Evolutionary conservation across 1,140 invertebrate genomes (phyloP).

Genomic region (Zophobas atratus): DNA sequence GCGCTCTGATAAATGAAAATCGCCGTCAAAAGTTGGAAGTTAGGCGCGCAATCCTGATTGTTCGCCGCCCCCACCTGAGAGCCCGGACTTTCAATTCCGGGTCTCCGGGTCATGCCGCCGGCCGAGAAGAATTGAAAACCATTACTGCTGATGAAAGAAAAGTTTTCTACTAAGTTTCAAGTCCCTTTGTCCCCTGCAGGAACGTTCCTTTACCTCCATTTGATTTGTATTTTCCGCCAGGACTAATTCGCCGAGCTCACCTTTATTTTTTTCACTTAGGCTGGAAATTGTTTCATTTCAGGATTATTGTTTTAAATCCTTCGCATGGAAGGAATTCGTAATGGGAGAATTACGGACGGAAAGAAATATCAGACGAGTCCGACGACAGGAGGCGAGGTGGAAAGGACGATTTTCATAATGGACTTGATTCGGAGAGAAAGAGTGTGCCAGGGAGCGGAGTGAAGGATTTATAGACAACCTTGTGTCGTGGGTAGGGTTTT

Average conservation of each 20-base stretch:
- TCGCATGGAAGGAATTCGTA: conserved; percentile 46
- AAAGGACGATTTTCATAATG: conserved; percentile 10
- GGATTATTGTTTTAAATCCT: conserved; percentile 56
- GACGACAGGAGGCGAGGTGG: conserved; percentile 7
- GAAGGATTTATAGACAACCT: too few species aligned
- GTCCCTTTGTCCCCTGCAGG: conserved; percentile 61
- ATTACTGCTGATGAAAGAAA: conserved; percentile 68
- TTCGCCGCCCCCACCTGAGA: conserved; percentile 31
- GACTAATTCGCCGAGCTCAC: conserved; percentile 55
- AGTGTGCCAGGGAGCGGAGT: too few species aligned
- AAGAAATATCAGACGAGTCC: conserved; percentile 6
- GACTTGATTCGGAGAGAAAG: not conserved
- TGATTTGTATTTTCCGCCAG: conserved; percentile 62
- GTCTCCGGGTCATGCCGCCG: conserved; percentile 64
- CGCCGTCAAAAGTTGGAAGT: conserved; percentile 1
- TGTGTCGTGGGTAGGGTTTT: too few species aligned
- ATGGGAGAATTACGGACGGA: conserved; percentile 18
- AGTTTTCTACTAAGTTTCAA: conserved; percentile 65
- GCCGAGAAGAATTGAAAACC: conserved; percentile 67
- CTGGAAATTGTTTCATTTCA: conserved; percentile 51
- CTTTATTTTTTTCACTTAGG: conserved; percentile 53
- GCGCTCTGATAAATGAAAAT: conserved; percentile 4
- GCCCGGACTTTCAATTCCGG: conserved; percentile 54
- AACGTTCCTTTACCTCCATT: conserved; percentile 63
- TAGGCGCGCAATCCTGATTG: not conserved